Evolutionary conservation across 2,113 vertebrate genomes (phyloP).

Genomic region (Pardalotus punctatus): DNA sequence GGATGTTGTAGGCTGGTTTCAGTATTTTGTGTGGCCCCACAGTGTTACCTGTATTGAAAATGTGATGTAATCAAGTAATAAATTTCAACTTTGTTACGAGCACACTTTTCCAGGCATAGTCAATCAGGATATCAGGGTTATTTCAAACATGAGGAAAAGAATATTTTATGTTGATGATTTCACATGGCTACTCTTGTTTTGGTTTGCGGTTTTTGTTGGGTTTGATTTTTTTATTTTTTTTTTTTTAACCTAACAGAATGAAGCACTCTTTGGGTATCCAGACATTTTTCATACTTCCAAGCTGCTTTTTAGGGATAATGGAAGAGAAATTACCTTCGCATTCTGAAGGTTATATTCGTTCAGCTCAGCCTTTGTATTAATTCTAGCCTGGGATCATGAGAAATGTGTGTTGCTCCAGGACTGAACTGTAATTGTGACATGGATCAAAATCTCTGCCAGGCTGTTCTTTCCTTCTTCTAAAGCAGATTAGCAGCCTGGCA

Average conservation of each 20-base stretch:
- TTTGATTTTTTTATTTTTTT: neutral
- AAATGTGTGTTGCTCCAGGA: neutral
- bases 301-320: neutral
- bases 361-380: neutral
- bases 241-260: neutral
- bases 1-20: neutral
- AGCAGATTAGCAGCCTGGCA: constrained; percentile 13
- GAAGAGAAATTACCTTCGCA: neutral
- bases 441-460: neutral
- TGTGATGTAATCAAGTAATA: neutral
- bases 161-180: neutral
- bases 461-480: neutral
- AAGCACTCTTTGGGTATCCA: neutral
- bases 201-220: neutral
- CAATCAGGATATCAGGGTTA: neutral
- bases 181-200: neutral
- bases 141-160: neutral
- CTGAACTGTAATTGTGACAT: neutral
- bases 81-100: neutral
- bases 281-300: neutral
- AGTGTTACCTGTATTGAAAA: neutral
- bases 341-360: neutral
- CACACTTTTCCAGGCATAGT: neutral
- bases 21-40: neutral
- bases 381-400: neutral